Evolutionary conservation across 2,113 vertebrate genomes (phyloP), one percentile per base, ranked within the genome.

Genomic region (Megaptera novaeangliae): DNA sequence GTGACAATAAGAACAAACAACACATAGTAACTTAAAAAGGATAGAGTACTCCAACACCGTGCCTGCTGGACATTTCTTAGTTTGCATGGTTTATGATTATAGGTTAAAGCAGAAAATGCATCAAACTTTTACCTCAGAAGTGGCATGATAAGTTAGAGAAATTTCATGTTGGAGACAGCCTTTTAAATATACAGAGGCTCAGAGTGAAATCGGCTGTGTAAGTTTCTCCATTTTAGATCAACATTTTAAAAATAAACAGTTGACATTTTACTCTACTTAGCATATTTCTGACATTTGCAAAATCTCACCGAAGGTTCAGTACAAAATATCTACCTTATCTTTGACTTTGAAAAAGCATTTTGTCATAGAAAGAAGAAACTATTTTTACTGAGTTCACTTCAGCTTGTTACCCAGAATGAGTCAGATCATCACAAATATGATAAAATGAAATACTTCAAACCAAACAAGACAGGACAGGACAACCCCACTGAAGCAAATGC

Each of bases 261-360:
- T 80, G 61, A 72, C 3, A 84, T 77, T 87, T 86, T 21, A 90
- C 4, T 20, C n/a, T 44, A 55, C 27, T 68, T 85, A 89, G 6
- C n/a, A 64, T 89, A 80, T 80, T 95, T 95, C 31, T 95, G 69
- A 66, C 49, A 94, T 86, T 84, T 92, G 27, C 15, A 94, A 92
- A 84, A 71, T 75, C 41, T 88, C 61, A 57, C 39, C 96, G 77
- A 96, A 94, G n/a, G 49, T 92, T 92, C 63, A 80, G 39, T 69
- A 86, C 34, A 92, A 96, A 95, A 89, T 52, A 69, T 41, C 29
- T 88, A 55, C 59, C 55, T n/a, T 84, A 55, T 90, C 41, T 74
- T 81, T 94, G 66, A 96, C 69, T 96, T 75, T 55, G 27, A 96
- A 92, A 94, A 72, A 93, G 49, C 46, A 91, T 66, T 86, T 85